Base-by-base conservation (phyloP, 2,113 vertebrate species). In the Paedocypris sp. region DNA sequence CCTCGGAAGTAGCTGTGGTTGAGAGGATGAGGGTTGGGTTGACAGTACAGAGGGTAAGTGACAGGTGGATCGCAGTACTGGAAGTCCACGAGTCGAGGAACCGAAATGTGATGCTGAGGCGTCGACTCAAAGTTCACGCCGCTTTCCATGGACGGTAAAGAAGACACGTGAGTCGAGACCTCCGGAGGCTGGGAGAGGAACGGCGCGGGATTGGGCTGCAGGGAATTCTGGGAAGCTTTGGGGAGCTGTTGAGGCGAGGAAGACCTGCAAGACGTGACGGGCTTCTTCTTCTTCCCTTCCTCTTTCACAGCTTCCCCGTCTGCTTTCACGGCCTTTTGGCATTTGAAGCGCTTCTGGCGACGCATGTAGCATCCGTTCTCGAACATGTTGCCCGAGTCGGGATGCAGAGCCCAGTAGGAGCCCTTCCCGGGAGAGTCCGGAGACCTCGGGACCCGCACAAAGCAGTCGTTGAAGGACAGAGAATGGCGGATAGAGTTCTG, bases 341-440 rank as follows among this genome's bases (percentile, higher is more conserved):
- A 72, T n/a, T 63, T 62, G 52, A 72, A 72, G n/a, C 70, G 61
- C 20, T 72, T 72, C 33, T 72, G 70, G 1, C 70, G 57, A 3
- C 70, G 66, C 70, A 72, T 72, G 41, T 72, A 72, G 70, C 70
- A 72, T 20, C 70, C 70, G 15, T 72, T 72, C 19, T 72, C 70
- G 6, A 72, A 72, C 70, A 72, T 72, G 57, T 72, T 62, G 7
- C 66, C 66, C 0, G 70, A 72, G 58, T 69, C 70, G 2, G 70
- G 70, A 35, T 72, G 70, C 20, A 72, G 57, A 6, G 70, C 57
- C 70, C 70, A 72, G 57, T 65, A 72, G 1, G 70, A 72, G 23
- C 70, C 70, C 58, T 72, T 72, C 9, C 70, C 70, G 6, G 57
- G 70, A 4, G 66, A 65, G 33, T 68, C 66, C 6, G 66, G 70